phyloP scores from a whole-genome alignment of 2,888 invertebrate genomes.

The Diarsia mendica region DNA sequence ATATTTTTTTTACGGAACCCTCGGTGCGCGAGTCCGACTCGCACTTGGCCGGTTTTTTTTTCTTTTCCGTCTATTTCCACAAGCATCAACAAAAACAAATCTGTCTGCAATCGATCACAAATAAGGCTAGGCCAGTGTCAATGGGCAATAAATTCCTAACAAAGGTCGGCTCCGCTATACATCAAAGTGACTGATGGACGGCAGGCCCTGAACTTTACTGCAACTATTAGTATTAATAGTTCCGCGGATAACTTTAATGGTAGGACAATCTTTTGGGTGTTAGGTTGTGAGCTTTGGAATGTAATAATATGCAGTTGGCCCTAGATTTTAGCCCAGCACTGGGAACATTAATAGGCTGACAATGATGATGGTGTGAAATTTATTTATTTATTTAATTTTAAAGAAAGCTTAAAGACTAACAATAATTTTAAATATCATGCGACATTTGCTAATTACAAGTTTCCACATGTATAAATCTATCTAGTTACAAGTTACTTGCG shows the following conservation, averaged over 20 bases:
- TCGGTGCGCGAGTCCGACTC: too few relatives aligned
- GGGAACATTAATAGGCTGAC: too few relatives aligned
- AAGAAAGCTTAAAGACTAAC: too few relatives aligned
- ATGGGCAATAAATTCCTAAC: slow-evolving; percentile 46
- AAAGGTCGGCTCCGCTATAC: slow-evolving; percentile 45
- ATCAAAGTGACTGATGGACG: slow-evolving; percentile 52
- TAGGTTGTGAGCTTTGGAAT: not conserved
- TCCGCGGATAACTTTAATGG: not conserved
- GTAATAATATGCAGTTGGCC: not conserved
- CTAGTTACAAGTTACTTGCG: too few relatives aligned
- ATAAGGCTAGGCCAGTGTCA: slow-evolving; percentile 49
- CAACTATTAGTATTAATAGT: slow-evolving; percentile 23
- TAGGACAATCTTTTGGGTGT: not conserved
- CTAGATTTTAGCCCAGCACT: too few relatives aligned
- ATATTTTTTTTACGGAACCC: too few relatives aligned
- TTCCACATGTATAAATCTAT: too few relatives aligned
- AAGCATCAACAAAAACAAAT: slow-evolving; percentile 6
- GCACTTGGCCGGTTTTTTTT: too few relatives aligned
- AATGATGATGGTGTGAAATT: too few relatives aligned
- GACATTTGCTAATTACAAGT: too few relatives aligned
- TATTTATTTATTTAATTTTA: too few relatives aligned
- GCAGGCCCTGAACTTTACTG: slow-evolving; percentile 33
- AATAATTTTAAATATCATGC: too few relatives aligned
- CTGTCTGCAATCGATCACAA: slow-evolving; percentile 27
- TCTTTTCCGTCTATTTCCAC: not conserved